Conservation (phyloP, 2,888 invertebrate species). For the Cerceris ruficornis region DNA sequence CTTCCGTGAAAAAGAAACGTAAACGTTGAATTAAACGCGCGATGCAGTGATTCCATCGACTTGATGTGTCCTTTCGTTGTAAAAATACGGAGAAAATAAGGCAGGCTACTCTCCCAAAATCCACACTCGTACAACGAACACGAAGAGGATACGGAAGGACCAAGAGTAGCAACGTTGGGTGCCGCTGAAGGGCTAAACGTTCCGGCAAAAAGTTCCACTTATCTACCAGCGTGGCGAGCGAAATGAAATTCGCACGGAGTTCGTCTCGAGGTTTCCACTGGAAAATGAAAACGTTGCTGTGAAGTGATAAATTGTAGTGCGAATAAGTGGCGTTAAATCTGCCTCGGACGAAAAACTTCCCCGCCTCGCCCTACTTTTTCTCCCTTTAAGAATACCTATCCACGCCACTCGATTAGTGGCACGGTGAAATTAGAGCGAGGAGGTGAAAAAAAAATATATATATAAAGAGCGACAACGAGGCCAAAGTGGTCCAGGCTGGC, state of each 20-base stretch:
- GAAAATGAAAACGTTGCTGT: slow-evolving; percentile 49
- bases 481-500: too few species aligned
- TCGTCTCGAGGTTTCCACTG: slow-evolving; percentile 23
- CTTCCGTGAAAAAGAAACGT: background rate
- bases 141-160: background rate
- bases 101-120: slow-evolving; percentile 7
- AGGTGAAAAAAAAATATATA: too few species aligned
- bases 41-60: background rate
- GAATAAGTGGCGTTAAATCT: slow-evolving; percentile 48
- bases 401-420: background rate
- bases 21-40: background rate
- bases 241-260: slow-evolving; percentile 56
- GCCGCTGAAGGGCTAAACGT: slow-evolving; percentile 15
- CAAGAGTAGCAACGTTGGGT: background rate
- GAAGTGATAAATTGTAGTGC: slow-evolving; percentile 45
- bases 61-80: slow-evolving; percentile 1
- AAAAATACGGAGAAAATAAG: slow-evolving; percentile 43
- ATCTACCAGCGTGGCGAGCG: slow-evolving; percentile 30
- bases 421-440: background rate
- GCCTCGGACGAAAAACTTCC: slow-evolving; percentile 40
- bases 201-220: slow-evolving; percentile 44
- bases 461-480: too few species aligned
- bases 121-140: background rate
- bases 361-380: slow-evolving; percentile 3
- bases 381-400: slow-evolving; percentile 3